phyloP scores from a whole-genome alignment of 92 coral and sea anemone species.

The Heliopora coerulea region DNA sequence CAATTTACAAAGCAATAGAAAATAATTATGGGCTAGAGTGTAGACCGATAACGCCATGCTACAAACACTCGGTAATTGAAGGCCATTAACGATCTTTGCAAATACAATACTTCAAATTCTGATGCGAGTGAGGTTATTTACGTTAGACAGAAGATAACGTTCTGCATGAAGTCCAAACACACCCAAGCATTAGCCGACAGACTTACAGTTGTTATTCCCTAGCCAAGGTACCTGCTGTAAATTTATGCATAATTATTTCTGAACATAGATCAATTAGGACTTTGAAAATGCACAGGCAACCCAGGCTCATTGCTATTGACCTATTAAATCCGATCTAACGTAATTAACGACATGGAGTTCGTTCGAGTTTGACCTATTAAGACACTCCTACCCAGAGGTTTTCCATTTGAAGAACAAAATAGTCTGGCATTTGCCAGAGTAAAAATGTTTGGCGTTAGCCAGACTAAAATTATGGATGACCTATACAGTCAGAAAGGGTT shows the following conservation, averaged over 20 bases:
- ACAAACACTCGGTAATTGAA: conserved; percentile 7
- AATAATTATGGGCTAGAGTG: conserved; percentile 7
- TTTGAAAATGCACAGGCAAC: not conserved
- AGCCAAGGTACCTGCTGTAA: not conserved
- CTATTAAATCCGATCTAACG: too few species aligned
- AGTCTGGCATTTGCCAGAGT: too few species aligned
- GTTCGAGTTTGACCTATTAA: too few species aligned
- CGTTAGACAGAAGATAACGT: too few species aligned
- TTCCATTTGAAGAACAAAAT: too few species aligned
- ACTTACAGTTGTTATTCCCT: not conserved
- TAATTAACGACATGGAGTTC: too few species aligned
- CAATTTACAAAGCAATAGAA: conserved; percentile 26
- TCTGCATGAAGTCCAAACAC: not conserved
- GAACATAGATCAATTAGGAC: not conserved
- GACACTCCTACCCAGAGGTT: too few species aligned
- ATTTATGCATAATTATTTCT: not conserved
- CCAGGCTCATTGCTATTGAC: too few species aligned
- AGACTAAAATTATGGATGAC: too few species aligned
- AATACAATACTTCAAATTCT: not conserved
- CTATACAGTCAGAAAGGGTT: too few species aligned
- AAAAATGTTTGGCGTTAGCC: too few species aligned
- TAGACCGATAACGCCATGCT: not conserved
- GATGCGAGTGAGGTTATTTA: too few species aligned
- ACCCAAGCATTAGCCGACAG: not conserved
- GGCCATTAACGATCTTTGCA: not conserved